A percentile compares a stretch with the other conserved stretches of the same genome.
Evolutionary conservation across 1,140 invertebrate genomes (phyloP).

Genomic region (Zaprionus inermis): DNA sequence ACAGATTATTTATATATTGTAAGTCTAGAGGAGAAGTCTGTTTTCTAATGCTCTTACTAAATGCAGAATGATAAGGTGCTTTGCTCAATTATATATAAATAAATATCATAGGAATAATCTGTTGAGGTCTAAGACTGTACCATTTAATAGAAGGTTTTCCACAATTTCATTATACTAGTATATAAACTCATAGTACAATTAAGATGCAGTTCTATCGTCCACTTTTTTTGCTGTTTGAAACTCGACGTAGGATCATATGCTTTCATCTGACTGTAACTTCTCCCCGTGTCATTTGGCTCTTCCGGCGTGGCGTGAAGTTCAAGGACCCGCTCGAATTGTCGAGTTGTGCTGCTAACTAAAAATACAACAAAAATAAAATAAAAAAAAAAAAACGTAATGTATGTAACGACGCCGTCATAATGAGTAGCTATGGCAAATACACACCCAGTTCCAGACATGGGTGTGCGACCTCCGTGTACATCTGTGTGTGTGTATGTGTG

Average conservation of each 20-base stretch:
- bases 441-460: slow-evolving; percentile 20
- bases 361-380: slow-evolving; percentile 44
- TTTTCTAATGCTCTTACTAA: no score
- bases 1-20: no score
- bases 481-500: background rate
- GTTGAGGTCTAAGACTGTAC: no score
- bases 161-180: no score
- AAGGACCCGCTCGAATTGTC: slow-evolving; percentile 42
- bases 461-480: slow-evolving; percentile 7
- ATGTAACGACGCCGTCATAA: slow-evolving; percentile 65
- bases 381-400: slow-evolving; percentile 51
- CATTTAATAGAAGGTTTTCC: no score
- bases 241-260: background rate
- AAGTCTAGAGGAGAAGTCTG: no score
- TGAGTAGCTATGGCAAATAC: slow-evolving; percentile 63
- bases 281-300: background rate
- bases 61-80: no score
- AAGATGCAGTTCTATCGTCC: background rate
- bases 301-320: slow-evolving; percentile 44
- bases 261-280: background rate
- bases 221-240: background rate
- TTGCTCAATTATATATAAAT: no score
- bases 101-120: no score
- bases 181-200: no score
- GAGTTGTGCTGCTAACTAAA: slow-evolving; percentile 44